Evolutionary conservation across 2,888 invertebrate species (phyloP), one percentile per base, ranked within the genome.

Genomic region (Anoncus sp.): DNA sequence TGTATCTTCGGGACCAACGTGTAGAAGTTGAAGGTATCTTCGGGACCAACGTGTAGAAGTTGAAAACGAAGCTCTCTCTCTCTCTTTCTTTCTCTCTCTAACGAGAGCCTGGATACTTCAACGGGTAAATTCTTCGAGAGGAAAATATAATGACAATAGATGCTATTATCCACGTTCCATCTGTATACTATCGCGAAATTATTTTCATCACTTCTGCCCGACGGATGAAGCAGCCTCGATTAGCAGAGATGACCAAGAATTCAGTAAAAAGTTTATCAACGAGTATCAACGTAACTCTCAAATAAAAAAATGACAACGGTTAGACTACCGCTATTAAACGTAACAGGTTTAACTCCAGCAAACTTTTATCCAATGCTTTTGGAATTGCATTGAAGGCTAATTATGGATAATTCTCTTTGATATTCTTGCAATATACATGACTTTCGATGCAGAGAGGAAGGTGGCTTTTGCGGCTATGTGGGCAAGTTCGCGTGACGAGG

Each of bases 401-500:
- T 22, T 35, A 24, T 66, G 51, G n/a, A 20, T 27, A 10, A n/a
- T 1, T 38, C 31, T 3, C 18, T 18, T 18, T 12, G 14, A 14
- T 40, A 43, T 27, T 18, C 57, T 31, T 14, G 12, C 12, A 38
- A 60, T 49, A 43, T 22, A 45, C 14, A 31, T 31, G 27, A 62
- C 53, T 51, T 62, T 60, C 53, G 22, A 57, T 16, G 47, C 49
- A 70, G 49, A 69, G 62, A 38, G 49, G 20, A 57, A 57, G 60
- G 16, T 40, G 55, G 47, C 55, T 69, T 62, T 45, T 74, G 77
- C 40, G 35, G 49, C 14, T 22, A 43, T 22, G 55, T 62, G 55
- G 63, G 77, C 57, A 57, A 69, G 77, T 63, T 69, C 77, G 77
- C 73, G 75, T 75, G 77, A 77, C 74, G 69, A 74, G 57, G 43